Percentiles rank a stretch among this genome's conserved stretches.
These are phyloP conservation scores for Dusona sp. DNA, from an alignment of 2,888 invertebrate genomes.

Conservation along the genomic window DNA sequence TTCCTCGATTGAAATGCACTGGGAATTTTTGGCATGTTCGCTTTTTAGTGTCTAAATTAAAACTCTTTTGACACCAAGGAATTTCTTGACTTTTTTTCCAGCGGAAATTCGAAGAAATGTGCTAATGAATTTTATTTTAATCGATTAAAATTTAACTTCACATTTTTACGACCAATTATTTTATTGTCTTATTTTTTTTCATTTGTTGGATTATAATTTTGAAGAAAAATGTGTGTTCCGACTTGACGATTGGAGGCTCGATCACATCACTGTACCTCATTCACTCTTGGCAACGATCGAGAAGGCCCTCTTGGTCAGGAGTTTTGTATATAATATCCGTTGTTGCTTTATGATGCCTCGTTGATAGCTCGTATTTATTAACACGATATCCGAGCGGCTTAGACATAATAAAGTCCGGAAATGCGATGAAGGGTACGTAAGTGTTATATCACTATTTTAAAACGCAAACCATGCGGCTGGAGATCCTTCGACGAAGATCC, in stretches of 20 bases:
- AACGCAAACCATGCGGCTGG: neutral
- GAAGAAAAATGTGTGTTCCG: conserved; percentile 38
- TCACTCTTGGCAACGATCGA: conserved; percentile 47
- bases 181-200: neutral
- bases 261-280: conserved; percentile 57
- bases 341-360: conserved; percentile 73
- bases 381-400: conserved; percentile 74
- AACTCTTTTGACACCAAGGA: neutral
- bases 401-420: conserved; percentile 82
- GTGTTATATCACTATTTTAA: conserved; percentile 26
- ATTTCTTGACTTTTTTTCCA: neutral
- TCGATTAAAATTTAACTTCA: neutral
- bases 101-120: neutral
- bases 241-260: conserved; percentile 59
- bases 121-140: neutral
- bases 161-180: neutral
- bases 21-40: neutral
- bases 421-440: conserved; percentile 77
- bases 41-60: neutral
- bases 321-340: conserved; percentile 33
- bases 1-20: neutral
- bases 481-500: neutral
- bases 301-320: conserved; percentile 57
- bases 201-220: neutral
- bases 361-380: conserved; percentile 81